Conservation (phyloP, 2,113 vertebrate genomes). For the Marcusenius ussheri region DNA sequence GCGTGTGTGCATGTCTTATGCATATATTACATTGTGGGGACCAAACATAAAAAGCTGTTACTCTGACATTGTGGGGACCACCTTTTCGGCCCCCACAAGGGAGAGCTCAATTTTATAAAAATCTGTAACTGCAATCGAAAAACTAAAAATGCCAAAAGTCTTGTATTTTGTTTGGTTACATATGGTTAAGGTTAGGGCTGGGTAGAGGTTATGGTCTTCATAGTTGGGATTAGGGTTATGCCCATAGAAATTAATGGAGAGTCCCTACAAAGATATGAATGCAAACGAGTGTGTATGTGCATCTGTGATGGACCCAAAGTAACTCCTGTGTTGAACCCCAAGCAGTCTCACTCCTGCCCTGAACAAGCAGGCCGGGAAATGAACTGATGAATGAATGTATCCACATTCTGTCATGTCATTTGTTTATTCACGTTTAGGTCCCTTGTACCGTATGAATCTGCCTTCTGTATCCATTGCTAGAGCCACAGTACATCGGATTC, state of each 20-base stretch:
- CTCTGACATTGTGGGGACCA: not conserved
- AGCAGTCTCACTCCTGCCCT: not conserved
- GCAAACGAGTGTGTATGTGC: not conserved
- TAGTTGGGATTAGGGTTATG: not conserved
- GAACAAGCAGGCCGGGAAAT: not conserved
- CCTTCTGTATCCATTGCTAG: not conserved
- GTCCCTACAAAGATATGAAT: not conserved
- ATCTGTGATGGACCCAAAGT: not conserved
- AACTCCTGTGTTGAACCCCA: not conserved
- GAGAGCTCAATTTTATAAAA: not conserved
- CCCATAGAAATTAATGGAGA: not conserved
- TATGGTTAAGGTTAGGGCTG: not conserved
- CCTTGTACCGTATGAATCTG: not conserved
- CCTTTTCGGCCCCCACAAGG: not conserved
- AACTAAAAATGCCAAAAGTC: not conserved
- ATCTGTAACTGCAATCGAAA: not conserved
- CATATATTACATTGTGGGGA: not conserved
- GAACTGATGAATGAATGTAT: not conserved
- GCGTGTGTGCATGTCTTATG: not conserved
- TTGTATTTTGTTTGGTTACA: not conserved
- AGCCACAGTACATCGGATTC: not conserved
- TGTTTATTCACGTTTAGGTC: not conserved
- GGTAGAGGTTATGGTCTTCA: not conserved
- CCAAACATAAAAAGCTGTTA: not conserved
- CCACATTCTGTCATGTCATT: not conserved